These are phyloP conservation scores for Drosophila prostipennis DNA, from an alignment of 2,888 invertebrate genomes.

Conservation along the genomic window DNA sequence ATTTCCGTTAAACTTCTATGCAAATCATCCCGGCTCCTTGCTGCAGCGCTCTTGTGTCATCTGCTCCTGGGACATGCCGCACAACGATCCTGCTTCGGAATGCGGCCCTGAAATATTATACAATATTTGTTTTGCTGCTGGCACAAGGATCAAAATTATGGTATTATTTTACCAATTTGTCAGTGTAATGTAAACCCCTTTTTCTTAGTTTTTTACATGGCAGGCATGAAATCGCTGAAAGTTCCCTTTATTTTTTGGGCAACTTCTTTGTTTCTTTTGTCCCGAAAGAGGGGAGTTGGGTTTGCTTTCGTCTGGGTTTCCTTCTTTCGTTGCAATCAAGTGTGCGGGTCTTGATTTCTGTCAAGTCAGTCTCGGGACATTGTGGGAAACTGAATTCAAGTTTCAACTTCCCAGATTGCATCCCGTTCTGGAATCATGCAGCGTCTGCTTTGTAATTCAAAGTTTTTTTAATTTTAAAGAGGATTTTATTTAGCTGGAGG, in stretches of 20 bases:
- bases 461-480: constrained; percentile 42
- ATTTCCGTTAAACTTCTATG: constrained; percentile 79
- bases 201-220: constrained; percentile 38
- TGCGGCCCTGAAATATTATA: constrained; percentile 67
- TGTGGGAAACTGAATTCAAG: constrained; percentile 60
- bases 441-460: constrained; percentile 55
- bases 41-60: constrained; percentile 49
- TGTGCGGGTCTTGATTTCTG: constrained; percentile 70
- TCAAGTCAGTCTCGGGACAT: constrained; percentile 59
- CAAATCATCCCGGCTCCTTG: constrained; percentile 57
- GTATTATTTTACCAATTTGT: constrained; percentile 79
- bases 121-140: constrained; percentile 73
- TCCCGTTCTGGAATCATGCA: constrained; percentile 29
- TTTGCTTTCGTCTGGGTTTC: constrained; percentile 18
- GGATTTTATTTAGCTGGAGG: constrained; percentile 50
- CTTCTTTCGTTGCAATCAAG: constrained; percentile 53
- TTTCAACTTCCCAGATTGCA: constrained; percentile 51
- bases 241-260: constrained; percentile 25
- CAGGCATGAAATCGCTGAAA: constrained; percentile 62
- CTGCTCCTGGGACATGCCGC: constrained; percentile 63
- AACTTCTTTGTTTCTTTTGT: constrained; percentile 51
- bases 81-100: constrained; percentile 20
- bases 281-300: constrained; percentile 37
- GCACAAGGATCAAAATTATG: constrained; percentile 74
- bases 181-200: constrained; percentile 73